Conservation (phyloP, 2,113 vertebrate genomes). For the Heteronetta atricapilla region DNA sequence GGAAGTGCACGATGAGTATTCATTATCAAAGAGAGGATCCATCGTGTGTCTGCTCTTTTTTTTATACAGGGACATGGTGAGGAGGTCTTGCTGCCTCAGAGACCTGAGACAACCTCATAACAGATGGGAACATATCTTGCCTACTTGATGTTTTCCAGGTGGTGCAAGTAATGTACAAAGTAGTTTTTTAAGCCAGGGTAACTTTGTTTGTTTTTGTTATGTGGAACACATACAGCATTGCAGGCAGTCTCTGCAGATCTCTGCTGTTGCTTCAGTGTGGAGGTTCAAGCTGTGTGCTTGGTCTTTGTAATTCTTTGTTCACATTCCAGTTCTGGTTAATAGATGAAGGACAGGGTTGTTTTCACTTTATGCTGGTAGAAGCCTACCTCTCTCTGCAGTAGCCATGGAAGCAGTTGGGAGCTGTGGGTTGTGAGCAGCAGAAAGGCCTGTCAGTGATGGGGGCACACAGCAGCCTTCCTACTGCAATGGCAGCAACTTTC, state of each 20-base stretch:
- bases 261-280: not conserved
- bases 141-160: not conserved
- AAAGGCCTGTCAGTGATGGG: not conserved
- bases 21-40: not conserved
- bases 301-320: not conserved
- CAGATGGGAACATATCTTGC: not conserved
- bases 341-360: not conserved
- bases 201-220: not conserved
- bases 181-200: not conserved
- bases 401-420: not conserved
- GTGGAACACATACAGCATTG: not conserved
- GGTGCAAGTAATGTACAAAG: not conserved
- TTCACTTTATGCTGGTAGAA: not conserved
- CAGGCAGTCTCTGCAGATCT: not conserved
- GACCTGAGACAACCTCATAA: not conserved
- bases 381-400: not conserved
- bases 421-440: not conserved
- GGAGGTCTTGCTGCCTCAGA: not conserved
- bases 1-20: not conserved
- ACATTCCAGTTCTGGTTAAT: not conserved
- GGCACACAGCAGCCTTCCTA: not conserved
- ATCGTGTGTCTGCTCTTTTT: not conserved
- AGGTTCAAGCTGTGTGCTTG: not conserved
- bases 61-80: rapidly evolving
- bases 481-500: not conserved